These are phyloP conservation scores for Agrotis ipsilon DNA, from an alignment of 2,888 invertebrate species.

Conservation along the genomic window DNA sequence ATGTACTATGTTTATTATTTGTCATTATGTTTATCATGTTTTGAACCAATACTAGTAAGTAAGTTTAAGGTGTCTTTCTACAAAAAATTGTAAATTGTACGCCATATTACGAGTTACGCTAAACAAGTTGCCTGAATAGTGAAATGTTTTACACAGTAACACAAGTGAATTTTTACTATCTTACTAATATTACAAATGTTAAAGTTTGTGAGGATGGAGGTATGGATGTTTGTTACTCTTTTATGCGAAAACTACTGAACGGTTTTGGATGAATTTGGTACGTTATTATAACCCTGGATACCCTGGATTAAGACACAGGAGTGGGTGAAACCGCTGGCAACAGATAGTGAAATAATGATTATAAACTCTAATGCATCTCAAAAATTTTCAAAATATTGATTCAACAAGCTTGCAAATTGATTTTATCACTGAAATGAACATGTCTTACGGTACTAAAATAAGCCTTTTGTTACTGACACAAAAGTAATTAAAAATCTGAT, in stretches of 20 bases:
- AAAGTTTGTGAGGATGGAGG: not conserved
- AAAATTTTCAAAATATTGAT: not conserved
- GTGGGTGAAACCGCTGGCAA: no score
- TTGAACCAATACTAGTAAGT: not conserved
- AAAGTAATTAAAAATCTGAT: not conserved
- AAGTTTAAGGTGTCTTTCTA: no score
- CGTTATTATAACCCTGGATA: no score
- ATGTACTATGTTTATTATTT: no score
- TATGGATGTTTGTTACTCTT: no score
- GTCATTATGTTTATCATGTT: no score
- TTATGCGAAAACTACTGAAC: no score
- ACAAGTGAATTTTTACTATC: no score
- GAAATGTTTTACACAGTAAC: slow-evolving; percentile 29
- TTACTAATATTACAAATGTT: no score
- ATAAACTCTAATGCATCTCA: not conserved
- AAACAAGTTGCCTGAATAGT: slow-evolving; percentile 35
- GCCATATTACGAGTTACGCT: slow-evolving; percentile 29
- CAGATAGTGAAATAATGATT: no score
- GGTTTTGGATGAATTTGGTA: no score
- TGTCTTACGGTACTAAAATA: not conserved
- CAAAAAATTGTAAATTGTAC: slow-evolving; percentile 4
- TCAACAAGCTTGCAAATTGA: not conserved
- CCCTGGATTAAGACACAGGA: no score
- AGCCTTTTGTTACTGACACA: not conserved
- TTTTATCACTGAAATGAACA: not conserved